Percentiles rank a stretch among this genome's conserved stretches.
These are phyloP conservation scores for pig (Sus scrofa) DNA, from an alignment of 2,113 vertebrate species.

Conservation along the genomic window T2T-Sscrofa CM000820.6:91558501-91559000, in stretches of 20 bases:
- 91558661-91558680: background rate
- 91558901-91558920: too few relatives aligned
- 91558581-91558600: background rate
- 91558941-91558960: too few relatives aligned
- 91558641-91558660: background rate
- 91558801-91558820: too few relatives aligned
- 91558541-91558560: background rate
- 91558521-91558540: background rate
- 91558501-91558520: background rate
- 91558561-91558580: background rate
- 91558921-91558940: too few relatives aligned
- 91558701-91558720: background rate
- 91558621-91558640: background rate
- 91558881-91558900: too few relatives aligned
- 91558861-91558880: too few relatives aligned
- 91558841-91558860: too few relatives aligned
- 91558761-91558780: background rate
- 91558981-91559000: too few relatives aligned
- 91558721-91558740: background rate
- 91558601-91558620: background rate
- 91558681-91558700: background rate
- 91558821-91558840: too few relatives aligned
- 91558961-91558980: too few relatives aligned
- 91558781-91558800: background rate
- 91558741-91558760: background rate